A percentile compares a stretch with the other conserved stretches of the same genome.
Conservation (phyloP, 2,888 invertebrate species). For the Unio pictorum region DNA sequence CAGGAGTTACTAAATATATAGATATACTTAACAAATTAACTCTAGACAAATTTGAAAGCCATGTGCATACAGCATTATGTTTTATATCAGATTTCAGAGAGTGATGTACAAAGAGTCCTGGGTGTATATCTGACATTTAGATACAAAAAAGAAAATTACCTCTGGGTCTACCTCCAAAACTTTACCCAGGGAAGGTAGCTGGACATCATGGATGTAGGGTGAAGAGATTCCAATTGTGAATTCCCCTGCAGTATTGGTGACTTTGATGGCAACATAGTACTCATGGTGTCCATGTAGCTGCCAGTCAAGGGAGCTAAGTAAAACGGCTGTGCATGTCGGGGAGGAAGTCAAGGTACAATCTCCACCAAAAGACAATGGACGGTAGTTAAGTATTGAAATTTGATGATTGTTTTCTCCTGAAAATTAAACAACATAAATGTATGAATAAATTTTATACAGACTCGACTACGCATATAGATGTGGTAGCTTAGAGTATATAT, state of each 20-base stretch:
- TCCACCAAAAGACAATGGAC: conserved; percentile 10
- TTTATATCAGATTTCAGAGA: too few species aligned
- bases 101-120: too few species aligned
- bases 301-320: conserved; percentile 20
- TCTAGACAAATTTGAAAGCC: too few species aligned
- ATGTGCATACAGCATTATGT: too few species aligned
- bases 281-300: conserved; percentile 25
- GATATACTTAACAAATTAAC: too few species aligned
- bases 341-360: conserved; percentile 12
- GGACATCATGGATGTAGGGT: conserved; percentile 33
- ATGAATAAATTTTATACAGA: too few species aligned
- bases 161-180: conserved; percentile 26
- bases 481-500: too few species aligned
- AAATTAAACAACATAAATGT: too few species aligned
- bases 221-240: conserved; percentile 21
- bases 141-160: neutral
- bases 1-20: too few species aligned
- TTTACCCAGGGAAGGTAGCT: conserved; percentile 27
- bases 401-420: conserved; percentile 7
- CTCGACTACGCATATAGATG: too few species aligned
- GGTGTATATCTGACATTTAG: too few species aligned
- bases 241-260: conserved; percentile 29
- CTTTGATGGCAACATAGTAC: conserved; percentile 37
- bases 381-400: conserved; percentile 9
- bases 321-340: conserved; percentile 24